Evolutionary conservation across 2,797 vertebrate genomes (phyloP).

Genomic region (Diplodus sargus): DNA sequence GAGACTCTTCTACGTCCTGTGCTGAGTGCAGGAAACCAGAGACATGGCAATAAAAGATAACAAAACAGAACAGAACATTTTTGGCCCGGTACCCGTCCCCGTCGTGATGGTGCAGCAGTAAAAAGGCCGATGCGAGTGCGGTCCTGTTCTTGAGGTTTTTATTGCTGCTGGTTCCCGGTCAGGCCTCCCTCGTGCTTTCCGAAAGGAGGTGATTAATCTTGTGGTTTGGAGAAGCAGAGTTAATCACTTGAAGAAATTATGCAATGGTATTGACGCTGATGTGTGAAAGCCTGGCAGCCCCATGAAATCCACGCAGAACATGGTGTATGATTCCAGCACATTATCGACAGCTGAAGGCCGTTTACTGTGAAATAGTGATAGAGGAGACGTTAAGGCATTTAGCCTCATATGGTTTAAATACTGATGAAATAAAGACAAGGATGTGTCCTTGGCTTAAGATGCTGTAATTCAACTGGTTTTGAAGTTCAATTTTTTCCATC

Average conservation of each 20-base stretch:
- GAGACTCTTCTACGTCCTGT: neutral
- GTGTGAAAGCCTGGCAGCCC: conserved; percentile 20
- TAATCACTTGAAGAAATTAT: conserved; percentile 44
- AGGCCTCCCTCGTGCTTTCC: conserved; percentile 47
- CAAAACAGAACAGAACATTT: neutral
- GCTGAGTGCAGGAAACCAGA: conserved; percentile 19
- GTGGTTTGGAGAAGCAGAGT: conserved; percentile 37
- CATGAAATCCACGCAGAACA: conserved; percentile 5
- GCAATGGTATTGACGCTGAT: conserved; percentile 14
- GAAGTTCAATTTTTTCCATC: neutral
- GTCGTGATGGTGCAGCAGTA: conserved; percentile 23
- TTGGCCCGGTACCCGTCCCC: conserved; percentile 22
- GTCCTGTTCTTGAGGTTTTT: conserved; percentile 60
- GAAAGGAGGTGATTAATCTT: conserved; percentile 61
- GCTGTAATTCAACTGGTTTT: neutral
- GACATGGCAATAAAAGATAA: conserved; percentile 13
- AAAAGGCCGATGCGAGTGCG: conserved; percentile 49
- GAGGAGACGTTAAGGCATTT: conserved; percentile 7
- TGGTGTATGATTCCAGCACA: neutral
- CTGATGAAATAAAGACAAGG: neutral
- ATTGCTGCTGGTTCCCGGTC: conserved; percentile 60
- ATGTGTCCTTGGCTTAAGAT: neutral
- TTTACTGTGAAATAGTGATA: neutral
- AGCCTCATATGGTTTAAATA: neutral
- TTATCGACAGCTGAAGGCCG: conserved; percentile 2